Base-by-base conservation (phyloP, 2,113 vertebrate species). In the Mastomys natalensis region DNA sequence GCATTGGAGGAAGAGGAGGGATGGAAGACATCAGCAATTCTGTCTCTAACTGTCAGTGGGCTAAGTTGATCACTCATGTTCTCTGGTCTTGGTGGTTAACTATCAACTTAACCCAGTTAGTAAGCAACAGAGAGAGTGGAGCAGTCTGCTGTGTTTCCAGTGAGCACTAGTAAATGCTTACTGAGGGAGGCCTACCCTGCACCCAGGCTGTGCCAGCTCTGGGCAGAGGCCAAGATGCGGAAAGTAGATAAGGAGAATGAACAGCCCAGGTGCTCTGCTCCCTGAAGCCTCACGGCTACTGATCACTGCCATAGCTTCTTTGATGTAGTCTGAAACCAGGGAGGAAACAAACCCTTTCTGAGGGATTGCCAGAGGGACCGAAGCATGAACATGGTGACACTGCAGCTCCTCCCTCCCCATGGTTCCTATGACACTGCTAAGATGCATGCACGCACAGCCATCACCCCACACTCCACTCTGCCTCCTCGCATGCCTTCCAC, bases 31-130 rank as follows among this genome's bases (percentile, higher is more conserved):
- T 9, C 31, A 58, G 29, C 78, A 70, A 48, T 60, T 74, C 73
- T 80, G 53, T n/a, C 62, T 72, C 82, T 74, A 84, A 84, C 66
- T 73, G 85, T 81, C 90, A 95, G 70, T 13, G 37, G 37, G 37
- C n/a, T 60, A 26, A 80, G 45, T 34, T n/a, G 72, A 92, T 90
- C 45, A 31, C 22, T 58, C 70, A 45, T 51, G n/a, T 45, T 73
- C 82, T 60, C 89, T 77, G 58, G 60, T 90, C 22, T 82, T 70
- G 12, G 60, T 62, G 72, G 13, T 3, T 64, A 64, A 77, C 2
- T 62, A 19, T 31, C 43, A 77, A 24, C 40, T 21, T 60, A 40
- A 26, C 29, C 3, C 37, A 19, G 12, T 13, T 22, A 60, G 43
- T 45, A 10, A 48, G 40, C 53, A 12, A 12, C n/a, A 5, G 53